These are phyloP conservation scores for Gymnarchus niloticus DNA, from an alignment of 2,113 vertebrate genomes.

Conservation along the genomic window DNA sequence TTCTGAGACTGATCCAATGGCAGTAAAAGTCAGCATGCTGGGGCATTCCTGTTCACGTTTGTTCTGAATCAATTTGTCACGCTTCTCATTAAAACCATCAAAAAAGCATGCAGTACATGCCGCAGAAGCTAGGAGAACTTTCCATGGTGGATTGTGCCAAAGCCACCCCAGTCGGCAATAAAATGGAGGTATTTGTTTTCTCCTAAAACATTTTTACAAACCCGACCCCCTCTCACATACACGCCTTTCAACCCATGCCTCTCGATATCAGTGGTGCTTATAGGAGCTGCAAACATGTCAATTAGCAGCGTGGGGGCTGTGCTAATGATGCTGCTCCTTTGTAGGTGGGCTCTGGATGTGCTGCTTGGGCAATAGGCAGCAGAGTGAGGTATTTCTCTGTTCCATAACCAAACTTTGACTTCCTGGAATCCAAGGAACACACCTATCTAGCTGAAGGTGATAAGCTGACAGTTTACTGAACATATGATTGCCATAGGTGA, in stretches of 20 bases:
- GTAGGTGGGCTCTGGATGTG: conserved; percentile 44
- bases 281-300: not conserved
- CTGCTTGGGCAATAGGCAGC: conserved; percentile 34
- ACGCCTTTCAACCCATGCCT: not conserved
- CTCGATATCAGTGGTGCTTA: not conserved
- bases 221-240: not conserved
- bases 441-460: conserved; percentile 49
- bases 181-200: not conserved
- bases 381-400: conserved; percentile 49
- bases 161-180: not conserved
- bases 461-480: not conserved
- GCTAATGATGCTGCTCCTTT: not conserved
- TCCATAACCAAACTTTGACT: conserved; percentile 53
- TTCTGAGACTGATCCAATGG: not conserved
- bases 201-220: not conserved
- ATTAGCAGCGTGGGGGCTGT: not conserved
- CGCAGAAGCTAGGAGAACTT: not conserved
- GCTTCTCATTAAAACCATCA: conserved; percentile 13
- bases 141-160: conserved; percentile 8
- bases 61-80: not conserved
- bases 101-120: not conserved
- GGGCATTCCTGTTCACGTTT: not conserved
- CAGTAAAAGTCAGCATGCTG: not conserved
- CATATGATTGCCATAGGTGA: not conserved
- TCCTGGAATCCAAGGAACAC: conserved; percentile 44